Conservation (phyloP, 2,888 invertebrate genomes). For the Hypomecis atomaria region DNA sequence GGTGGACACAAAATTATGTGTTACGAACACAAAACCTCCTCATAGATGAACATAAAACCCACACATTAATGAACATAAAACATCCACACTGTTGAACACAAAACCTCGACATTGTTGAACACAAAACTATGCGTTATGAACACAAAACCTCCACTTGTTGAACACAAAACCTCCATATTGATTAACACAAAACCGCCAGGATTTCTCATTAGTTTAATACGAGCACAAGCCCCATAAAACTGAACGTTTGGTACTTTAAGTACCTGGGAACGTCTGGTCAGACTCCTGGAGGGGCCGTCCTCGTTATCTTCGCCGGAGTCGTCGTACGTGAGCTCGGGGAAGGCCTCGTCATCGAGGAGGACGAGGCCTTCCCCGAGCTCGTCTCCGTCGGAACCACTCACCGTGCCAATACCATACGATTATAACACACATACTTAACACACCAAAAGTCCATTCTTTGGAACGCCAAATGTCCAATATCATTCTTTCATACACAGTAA, state of each 20-base stretch:
- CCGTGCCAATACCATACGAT: conserved; percentile 56
- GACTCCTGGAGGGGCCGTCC: conserved; percentile 64
- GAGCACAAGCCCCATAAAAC: conserved; percentile 24
- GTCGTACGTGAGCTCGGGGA: conserved; percentile 79
- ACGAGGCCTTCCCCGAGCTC: conserved; percentile 62
- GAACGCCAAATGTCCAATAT: no score
- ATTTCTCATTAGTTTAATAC: background rate
- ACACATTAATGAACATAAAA: no score
- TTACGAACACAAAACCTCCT: no score
- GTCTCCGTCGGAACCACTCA: conserved; percentile 52
- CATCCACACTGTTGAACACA: no score
- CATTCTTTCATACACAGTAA: no score
- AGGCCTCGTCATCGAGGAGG: conserved; percentile 71
- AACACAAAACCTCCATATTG: background rate
- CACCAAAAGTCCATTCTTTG: no score
- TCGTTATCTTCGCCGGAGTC: conserved; percentile 68
- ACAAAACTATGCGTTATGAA: no score
- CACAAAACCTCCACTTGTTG: background rate
- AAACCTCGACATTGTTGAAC: no score
- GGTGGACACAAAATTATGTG: no score
- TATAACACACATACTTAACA: no score
- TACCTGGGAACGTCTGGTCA: conserved; percentile 79
- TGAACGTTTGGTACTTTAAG: conserved; percentile 51
- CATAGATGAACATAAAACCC: no score
- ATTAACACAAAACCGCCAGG: conserved; percentile 1